Percentiles rank a stretch among this genome's conserved stretches.
Conservation (phyloP, 2,888 invertebrate genomes). For the Andrena haemorrhoa region DNA sequence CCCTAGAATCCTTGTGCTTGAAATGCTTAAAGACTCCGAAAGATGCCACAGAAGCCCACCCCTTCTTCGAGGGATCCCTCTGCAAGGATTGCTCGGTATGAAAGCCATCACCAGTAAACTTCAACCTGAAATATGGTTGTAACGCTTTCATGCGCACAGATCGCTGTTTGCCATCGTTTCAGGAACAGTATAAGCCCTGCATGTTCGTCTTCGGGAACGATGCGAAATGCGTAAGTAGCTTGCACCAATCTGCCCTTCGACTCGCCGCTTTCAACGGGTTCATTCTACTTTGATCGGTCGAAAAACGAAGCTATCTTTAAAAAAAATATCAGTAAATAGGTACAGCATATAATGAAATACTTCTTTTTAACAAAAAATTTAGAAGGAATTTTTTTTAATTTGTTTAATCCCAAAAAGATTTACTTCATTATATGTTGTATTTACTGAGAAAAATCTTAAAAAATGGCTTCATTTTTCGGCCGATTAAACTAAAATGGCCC, state of each 20-base stretch:
- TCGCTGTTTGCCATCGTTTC: conserved; percentile 22
- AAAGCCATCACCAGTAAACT: background rate
- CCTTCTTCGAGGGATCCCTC: conserved; percentile 80
- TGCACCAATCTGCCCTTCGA: background rate
- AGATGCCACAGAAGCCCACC: conserved; percentile 75
- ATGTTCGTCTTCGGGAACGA: conserved; percentile 82
- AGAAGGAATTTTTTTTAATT: too few species aligned
- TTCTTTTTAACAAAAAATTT: too few species aligned
- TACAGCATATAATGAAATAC: too few species aligned
- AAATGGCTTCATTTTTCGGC: too few species aligned
- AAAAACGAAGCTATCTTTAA: too few species aligned
- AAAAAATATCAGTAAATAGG: too few species aligned
- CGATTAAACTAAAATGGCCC: too few species aligned
- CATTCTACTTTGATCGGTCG: too few species aligned
- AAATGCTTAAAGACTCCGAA: conserved; percentile 72
- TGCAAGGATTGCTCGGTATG: conserved; percentile 81
- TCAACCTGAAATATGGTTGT: background rate
- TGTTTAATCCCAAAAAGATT: too few species aligned
- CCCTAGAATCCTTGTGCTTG: conserved; percentile 72
- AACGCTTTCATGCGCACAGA: background rate
- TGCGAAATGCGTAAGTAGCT: conserved; percentile 80
- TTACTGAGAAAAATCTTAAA: too few species aligned
- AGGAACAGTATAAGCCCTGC: conserved; percentile 70
- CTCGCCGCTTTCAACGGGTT: background rate
- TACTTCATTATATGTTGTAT: too few species aligned